Conservation (phyloP, 2,113 vertebrate species). For the Malurus melanocephalus region DNA sequence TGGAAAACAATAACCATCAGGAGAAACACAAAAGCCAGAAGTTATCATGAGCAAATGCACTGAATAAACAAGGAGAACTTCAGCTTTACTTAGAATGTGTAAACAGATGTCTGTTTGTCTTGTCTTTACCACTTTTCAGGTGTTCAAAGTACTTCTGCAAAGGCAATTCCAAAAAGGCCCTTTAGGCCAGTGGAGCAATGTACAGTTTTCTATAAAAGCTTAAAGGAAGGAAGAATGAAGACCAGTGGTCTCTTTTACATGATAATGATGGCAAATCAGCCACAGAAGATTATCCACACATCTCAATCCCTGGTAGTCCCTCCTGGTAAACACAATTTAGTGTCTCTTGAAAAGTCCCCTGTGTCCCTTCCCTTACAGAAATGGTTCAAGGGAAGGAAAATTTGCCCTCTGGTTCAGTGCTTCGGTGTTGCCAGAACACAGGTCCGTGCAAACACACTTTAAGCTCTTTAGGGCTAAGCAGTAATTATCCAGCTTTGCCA, state of each 20-base stretch:
- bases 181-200: neutral
- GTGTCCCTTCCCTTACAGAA: neutral
- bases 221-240: neutral
- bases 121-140: neutral
- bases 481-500: conserved; percentile 56
- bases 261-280: neutral
- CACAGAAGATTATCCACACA: neutral
- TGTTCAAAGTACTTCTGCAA: neutral
- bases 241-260: neutral
- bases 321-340: neutral
- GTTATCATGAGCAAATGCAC: neutral
- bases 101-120: neutral
- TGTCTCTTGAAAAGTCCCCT: neutral
- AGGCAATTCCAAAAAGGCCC: neutral
- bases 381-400: neutral
- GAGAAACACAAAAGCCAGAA: neutral
- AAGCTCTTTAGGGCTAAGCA: conserved; percentile 41
- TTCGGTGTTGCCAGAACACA: conserved; percentile 31
- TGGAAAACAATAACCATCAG: neutral
- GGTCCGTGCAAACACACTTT: conserved; percentile 15
- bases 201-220: neutral
- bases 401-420: conserved; percentile 6
- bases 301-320: neutral
- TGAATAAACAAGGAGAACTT: neutral
- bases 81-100: neutral